phyloP scores from a whole-genome alignment of 2,888 invertebrate species.

The Drosophila kambysellisi region DNA sequence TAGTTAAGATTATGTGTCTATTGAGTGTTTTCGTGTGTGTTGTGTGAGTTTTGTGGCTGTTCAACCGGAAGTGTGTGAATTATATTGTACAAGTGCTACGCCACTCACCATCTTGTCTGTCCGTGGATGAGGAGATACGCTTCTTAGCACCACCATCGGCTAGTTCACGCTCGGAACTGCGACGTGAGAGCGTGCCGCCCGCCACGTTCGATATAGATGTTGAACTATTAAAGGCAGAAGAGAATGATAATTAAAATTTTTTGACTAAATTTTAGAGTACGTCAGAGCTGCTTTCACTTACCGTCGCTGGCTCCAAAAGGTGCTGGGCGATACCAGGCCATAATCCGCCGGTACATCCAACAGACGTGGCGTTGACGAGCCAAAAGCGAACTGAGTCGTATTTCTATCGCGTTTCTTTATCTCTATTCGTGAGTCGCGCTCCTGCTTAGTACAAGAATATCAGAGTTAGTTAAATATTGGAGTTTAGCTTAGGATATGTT shows the following conservation, averaged over 20 bases:
- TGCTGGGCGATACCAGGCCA: constrained; percentile 85
- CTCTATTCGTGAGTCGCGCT: constrained; percentile 93
- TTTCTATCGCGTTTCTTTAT: constrained; percentile 91
- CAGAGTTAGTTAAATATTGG: neutral
- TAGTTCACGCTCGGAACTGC: constrained; percentile 93
- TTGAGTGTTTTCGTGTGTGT: constrained; percentile 27
- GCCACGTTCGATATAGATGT: constrained; percentile 96
- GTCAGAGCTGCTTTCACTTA: neutral
- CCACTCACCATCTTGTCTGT: constrained; percentile 88
- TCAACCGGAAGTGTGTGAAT: constrained; percentile 17
- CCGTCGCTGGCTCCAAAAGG: constrained; percentile 94
- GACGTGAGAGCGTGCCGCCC: constrained; percentile 91
- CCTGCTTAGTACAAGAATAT: constrained; percentile 83
- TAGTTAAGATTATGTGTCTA: constrained; percentile 58
- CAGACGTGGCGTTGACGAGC: constrained; percentile 95
- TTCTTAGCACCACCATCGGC: constrained; percentile 89
- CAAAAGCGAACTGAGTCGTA: constrained; percentile 93
- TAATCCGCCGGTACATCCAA: constrained; percentile 92
- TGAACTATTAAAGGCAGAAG: constrained; percentile 86
- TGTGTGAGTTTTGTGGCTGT: constrained; percentile 41
- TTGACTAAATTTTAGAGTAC: neutral
- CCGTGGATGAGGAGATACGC: constrained; percentile 90
- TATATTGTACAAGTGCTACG: neutral
- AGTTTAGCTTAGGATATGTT: neutral
- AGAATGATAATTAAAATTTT: neutral